Base-by-base conservation (phyloP, 2,888 invertebrate genomes). In the Creontiades dilutus region DNA sequence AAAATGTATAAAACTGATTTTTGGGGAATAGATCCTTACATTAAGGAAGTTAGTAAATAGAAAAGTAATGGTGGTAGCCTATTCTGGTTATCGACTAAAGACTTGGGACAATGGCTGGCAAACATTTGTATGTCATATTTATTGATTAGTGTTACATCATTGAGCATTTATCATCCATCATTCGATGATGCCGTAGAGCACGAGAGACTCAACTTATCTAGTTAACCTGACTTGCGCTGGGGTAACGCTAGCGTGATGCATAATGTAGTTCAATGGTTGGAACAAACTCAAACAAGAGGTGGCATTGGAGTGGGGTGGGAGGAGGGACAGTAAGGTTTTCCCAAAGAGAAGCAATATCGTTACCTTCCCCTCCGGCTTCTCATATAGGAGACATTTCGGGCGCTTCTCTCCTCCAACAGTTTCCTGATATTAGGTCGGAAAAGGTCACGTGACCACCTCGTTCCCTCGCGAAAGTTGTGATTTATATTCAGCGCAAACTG, bases 341-440 rank as follows among this genome's bases (percentile, higher is more conserved):
- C 78, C 37, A 14, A 14, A 46, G 78, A 19, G 47, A 80, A 80
- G 78, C 78, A 80, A 80, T 80, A 80, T 80, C 78, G 37, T 80
- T 19, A 78, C 78, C 78, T 16, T 19, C 47, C 19, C 78, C 78
- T 2, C 19, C 23, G 47, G 37, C 3, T 80, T 80, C 78, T 80
- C 78, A 37, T 80, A 68, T 80, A 47, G 47, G 78, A 80, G 78
- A 80, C 78, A 80, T 80, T 80, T 80, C 19, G 78, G 78, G n/a
- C n/a, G 78, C 46, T 16, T 37, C 78, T 46, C 78, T 28, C 37
- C 78, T 80, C 78, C 78, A 16, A 37, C 4, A 16, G 78, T 37
- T 80, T 80, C 37, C 37, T n/a, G 78, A 80, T 80, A 80, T 80
- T 80, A 80, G 78, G 46, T 80, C 19, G 78, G 78, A 80, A 80